Evolutionary conservation across 2,113 vertebrate species (phyloP).

Genomic region (Phocoena sinus): DNA sequence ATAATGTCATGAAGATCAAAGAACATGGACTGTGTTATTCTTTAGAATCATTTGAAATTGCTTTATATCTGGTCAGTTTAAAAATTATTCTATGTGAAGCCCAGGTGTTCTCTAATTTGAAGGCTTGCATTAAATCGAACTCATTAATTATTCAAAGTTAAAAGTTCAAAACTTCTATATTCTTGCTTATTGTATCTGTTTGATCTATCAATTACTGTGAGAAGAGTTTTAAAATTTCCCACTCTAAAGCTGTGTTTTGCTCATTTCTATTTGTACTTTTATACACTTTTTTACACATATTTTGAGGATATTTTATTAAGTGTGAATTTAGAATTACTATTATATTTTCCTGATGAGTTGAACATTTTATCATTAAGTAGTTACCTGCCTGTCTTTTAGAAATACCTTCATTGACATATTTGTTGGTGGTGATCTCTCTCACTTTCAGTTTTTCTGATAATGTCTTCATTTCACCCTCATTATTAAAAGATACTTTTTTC

Average conservation of each 20-base stretch:
- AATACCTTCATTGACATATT: neutral
- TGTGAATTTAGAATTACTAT: neutral
- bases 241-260: neutral
- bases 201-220: neutral
- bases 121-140: neutral
- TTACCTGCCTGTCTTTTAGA: neutral
- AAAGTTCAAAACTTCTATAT: neutral
- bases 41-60: neutral
- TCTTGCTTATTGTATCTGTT: neutral
- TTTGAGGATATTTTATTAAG: neutral
- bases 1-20: neutral
- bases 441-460: neutral
- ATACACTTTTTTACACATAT: neutral
- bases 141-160: neutral
- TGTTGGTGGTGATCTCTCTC: neutral
- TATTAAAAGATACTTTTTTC: neutral
- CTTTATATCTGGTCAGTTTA: neutral
- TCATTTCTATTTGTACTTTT: neutral
- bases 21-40: neutral
- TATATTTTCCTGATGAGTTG: neutral
- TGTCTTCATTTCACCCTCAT: neutral
- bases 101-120: neutral
- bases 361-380: neutral
- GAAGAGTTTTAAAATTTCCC: neutral
- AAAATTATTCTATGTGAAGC: neutral